Evolutionary conservation across 2,888 invertebrate genomes (phyloP), one percentile per base, ranked within the genome.

Genomic region (Drosophila kanekoi): DNA sequence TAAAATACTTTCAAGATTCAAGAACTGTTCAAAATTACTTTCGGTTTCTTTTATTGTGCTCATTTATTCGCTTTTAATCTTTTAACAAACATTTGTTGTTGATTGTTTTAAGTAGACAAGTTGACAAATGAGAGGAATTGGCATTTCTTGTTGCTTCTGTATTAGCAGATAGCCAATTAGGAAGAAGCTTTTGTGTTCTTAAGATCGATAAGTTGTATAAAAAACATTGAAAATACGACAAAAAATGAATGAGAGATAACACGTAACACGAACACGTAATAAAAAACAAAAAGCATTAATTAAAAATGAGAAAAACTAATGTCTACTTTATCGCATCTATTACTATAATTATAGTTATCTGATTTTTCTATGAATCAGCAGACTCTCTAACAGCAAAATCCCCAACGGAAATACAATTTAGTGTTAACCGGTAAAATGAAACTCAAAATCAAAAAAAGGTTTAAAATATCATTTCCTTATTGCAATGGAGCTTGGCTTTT

Each of bases 401-500:
- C 28, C 23, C n/a, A 37, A 38, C 10, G 11, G 16, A 16, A n/a
- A 11, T 14, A 5, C 3, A 11, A 11, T 23, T 23, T 8, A 4
- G 10, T 40, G 10, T 16, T 16, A 10, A n/a, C 16, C 40, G 4
- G 40, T 40, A 4, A 33, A 53, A 11, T 20, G 11, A 9, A 14
- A 0, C 20, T 10, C 1, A 18, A 8, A 14, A 8, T 20, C 20
- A 20, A 8, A 8, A 28, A 28, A 28, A 28, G 28, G 8, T 28
- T 9, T 16, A 4, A 16, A 35, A 32, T 33, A 40, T 16, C n/a
- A 35, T 32, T 52, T 56, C 23, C 57, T 49, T 43, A 5, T 41
- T 48, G 28, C 43, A 57, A 68, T 57, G 43, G 43, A 18, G 56
- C 18, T 58, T 40, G 23, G 43, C 49, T 62, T 67, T 28, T 63